Evolutionary conservation across 2,797 vertebrate species (phyloP), one percentile per base, ranked within the genome.

Genomic region (Centropyge bicolor): DNA sequence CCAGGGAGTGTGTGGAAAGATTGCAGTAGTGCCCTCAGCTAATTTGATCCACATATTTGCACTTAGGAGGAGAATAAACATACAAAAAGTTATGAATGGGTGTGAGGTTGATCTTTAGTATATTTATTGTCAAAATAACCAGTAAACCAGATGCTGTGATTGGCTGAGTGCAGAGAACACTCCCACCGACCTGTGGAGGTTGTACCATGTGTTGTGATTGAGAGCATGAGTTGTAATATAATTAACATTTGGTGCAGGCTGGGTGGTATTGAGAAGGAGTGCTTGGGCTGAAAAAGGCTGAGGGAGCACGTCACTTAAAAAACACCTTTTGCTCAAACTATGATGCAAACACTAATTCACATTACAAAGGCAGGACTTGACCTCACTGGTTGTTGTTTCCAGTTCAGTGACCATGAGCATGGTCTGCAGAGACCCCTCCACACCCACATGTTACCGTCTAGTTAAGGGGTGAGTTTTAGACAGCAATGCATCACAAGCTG

Each of bases 381-480:
- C 55, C 31, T 65, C 20, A 8, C 16, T 45, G 36, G 35, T 43
- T 45, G 40, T 67, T 59, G 13, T 61, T 72, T 79, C 16, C 22
- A 52, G 57, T n/a, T 66, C 35, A 69, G 36, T n/a, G 27, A 70
- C 76, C 38, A 16, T 56, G 59, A 48, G 67, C 24, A 1, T 41
- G 52, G 20, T 55, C 41, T 36, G 12, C 10, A 8, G 36, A 48
- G 41, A 57, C 6, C 46, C 31, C 60, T 61, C 36, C 36, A 22
- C 6, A 57, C 59, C 45, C 41, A 59, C 35, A 6, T 13, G 0
- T 19, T 19, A 24, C 17, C 52, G 4, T 49, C 19, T 27, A 22
- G 36, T 71, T 48, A 71, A 24, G 66, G 31, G 72, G 13, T 80
- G 61, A 57, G 57, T 52, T 56, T 80, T 17, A 38, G 63, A 59